Conservation (phyloP, 2,797 vertebrate genomes). For the Tokudaia muenninki region DNA sequence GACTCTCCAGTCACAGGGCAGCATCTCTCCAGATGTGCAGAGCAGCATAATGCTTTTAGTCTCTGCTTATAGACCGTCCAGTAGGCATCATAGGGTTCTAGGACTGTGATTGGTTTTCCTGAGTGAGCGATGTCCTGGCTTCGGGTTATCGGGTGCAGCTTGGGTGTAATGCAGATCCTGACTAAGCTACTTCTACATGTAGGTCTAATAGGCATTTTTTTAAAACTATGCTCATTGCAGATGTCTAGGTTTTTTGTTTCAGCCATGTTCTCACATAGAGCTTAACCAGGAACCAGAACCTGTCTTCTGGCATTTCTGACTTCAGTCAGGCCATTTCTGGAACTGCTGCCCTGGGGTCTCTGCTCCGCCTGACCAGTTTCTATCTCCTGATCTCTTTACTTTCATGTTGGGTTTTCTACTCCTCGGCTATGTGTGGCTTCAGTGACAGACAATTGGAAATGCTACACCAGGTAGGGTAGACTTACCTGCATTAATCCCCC, state of each 20-base stretch:
- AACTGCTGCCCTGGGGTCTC: neutral
- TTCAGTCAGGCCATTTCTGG: neutral
- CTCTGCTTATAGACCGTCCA: neutral
- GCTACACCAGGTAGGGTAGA: rapidly evolving
- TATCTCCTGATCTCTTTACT: no score
- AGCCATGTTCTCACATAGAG: neutral
- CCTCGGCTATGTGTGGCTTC: neutral
- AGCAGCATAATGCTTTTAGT: neutral
- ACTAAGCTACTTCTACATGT: neutral
- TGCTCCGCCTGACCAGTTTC: neutral
- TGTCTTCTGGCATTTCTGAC: neutral
- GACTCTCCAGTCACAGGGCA: no score
- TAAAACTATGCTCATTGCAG: neutral
- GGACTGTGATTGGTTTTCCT: neutral
- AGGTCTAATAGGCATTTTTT: neutral
- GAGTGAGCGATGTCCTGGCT: neutral
- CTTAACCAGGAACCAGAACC: neutral
- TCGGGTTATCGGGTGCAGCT: neutral
- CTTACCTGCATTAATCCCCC: no score
- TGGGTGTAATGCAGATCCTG: neutral
- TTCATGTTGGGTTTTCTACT: neutral
- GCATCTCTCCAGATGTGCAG: no score
- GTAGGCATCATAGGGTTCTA: neutral
- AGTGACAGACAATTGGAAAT: neutral
- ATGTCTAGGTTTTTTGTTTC: neutral